phyloP scores from a whole-genome alignment of 1,140 invertebrate species.

The Caerostris extrusa region DNA sequence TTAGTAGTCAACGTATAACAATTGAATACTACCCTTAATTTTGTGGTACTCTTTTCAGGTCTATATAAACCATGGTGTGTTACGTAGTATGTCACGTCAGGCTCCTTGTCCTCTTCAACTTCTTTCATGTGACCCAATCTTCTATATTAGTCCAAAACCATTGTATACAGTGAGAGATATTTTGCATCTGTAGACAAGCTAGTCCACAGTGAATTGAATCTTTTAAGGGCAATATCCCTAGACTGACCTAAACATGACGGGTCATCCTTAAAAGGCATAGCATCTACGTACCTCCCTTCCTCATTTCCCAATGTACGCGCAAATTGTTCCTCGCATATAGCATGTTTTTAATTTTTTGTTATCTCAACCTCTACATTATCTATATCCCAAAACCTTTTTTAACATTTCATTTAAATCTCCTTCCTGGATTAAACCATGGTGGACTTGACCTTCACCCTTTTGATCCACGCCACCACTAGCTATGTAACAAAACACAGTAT shows the following conservation, averaged over 20 bases:
- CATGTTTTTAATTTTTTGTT: no score
- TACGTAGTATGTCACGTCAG: slow-evolving; percentile 31
- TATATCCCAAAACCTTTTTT: no score
- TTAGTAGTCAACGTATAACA: slow-evolving; percentile 6
- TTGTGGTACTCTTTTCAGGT: slow-evolving; percentile 44
- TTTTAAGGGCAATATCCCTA: slow-evolving; percentile 35
- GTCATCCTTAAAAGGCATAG: slow-evolving; percentile 20
- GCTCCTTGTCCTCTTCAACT: neutral
- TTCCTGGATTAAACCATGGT: no score
- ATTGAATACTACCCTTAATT: slow-evolving; percentile 73
- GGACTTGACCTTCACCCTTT: no score
- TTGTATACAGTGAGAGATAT: slow-evolving; percentile 5
- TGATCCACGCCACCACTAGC: no score
- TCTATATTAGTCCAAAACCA: slow-evolving; percentile 30
- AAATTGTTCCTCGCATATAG: neutral
- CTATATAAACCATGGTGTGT: slow-evolving; percentile 52
- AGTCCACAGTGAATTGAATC: slow-evolving; percentile 3
- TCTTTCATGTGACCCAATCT: neutral
- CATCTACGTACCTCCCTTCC: neutral
- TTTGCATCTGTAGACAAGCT: neutral
- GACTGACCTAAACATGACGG: neutral
- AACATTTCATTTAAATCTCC: no score
- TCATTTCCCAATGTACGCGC: neutral
- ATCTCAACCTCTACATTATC: no score
- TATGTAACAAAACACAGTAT: no score